Conservation (phyloP, 2,797 vertebrate species). For the Dromococcyx pavoninus region DNA sequence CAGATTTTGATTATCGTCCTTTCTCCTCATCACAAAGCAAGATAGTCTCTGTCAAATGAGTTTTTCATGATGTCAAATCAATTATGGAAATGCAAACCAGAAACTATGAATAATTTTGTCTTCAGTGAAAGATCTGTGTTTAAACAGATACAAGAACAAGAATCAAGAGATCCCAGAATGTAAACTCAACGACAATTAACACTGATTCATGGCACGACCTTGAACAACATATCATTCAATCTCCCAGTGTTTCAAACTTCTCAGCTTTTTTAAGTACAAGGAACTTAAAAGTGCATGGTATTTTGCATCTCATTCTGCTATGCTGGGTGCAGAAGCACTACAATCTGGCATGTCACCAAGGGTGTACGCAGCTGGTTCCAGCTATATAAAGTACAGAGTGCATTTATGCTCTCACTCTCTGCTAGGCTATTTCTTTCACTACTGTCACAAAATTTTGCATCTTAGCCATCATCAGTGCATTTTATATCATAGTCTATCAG, state of each 20-base stretch:
- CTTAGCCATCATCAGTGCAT: background rate
- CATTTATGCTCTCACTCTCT: background rate
- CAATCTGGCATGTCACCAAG: conserved; percentile 17
- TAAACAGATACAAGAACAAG: background rate
- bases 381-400: background rate
- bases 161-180: background rate
- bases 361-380: background rate
- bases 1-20: background rate
- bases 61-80: background rate
- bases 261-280: background rate
- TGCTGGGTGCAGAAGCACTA: background rate
- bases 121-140: background rate
- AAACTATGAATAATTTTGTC: background rate
- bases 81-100: background rate
- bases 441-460: background rate
- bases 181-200: background rate
- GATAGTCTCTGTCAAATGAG: background rate
- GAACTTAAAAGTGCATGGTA: background rate
- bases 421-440: background rate
- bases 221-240: background rate
- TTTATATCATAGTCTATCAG: background rate
- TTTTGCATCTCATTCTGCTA: conserved; percentile 19
- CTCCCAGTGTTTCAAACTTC: background rate
- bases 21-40: background rate
- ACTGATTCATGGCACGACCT: background rate